Base-by-base conservation (phyloP, 1,140 invertebrate species). In the Amyelois transitella region DNA sequence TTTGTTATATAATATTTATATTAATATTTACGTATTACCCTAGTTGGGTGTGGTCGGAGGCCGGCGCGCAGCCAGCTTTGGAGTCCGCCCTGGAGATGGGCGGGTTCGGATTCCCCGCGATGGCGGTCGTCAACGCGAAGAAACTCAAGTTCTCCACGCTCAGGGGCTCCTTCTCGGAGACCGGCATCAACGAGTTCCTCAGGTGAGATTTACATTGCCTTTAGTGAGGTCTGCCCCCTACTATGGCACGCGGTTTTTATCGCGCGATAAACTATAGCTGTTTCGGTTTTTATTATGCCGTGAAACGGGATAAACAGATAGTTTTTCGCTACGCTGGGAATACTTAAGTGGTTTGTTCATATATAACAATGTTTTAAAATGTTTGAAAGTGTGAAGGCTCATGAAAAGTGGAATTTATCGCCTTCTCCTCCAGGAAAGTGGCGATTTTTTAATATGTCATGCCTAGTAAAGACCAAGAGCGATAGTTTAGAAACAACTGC, bases 11-110 rank as follows among this genome's bases (percentile, higher is more conserved):
- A n/a, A n/a, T n/a, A n/a, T n/a, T n/a, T n/a, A n/a, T n/a, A n/a
- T 6, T 32, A 32, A 32, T 10, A 10, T 4, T 32, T 12, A 32
- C 1, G 7, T 28, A 8, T 43, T 58, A 89, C 20, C 75, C n/a
- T n/a, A 96, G 95, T 62, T 99, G 98, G 97, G 87, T 97, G 3
- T 99, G 98, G 98, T 81, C 95, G 1, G 98, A 99, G 87, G 98
- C 96, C 45, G 94, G 93, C 20, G 89, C 94, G 12, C 98, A 99
- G 86, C 79, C 90, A 0, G 91, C 93, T 1, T 73, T 99, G 6
- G 98, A 99, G 88, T 92, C 95, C 66, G 91, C 95, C 2, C 84
- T 99, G 18, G 98, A 97, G 69, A 95, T 99, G 56, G 99, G 99
- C 53, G 95, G 95, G 1, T 97, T 96, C 86, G 94, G 94, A 19